These are phyloP conservation scores for Itoplectis maculator DNA, from an alignment of 2,888 invertebrate genomes.

Conservation along the genomic window DNA sequence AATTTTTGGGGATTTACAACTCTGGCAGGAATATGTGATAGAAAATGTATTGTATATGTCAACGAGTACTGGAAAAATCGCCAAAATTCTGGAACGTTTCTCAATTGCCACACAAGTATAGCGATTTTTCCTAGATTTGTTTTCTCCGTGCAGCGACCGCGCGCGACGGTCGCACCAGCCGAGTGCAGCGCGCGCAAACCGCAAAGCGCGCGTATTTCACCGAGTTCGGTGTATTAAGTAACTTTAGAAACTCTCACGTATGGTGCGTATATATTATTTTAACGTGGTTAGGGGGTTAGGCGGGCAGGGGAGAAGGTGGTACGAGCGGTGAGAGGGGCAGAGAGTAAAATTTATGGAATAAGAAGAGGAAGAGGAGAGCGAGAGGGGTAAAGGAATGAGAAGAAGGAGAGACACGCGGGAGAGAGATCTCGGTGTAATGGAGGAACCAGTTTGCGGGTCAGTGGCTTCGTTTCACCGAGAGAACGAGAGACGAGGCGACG, in stretches of 20 bases:
- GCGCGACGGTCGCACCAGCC: slow-evolving; percentile 36
- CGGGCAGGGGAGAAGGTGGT: not conserved
- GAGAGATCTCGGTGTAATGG: slow-evolving; percentile 75
- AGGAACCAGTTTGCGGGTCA: slow-evolving; percentile 83
- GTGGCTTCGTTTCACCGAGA: slow-evolving; percentile 79
- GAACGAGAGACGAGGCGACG: slow-evolving; percentile 39
- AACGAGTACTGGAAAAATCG: no score
- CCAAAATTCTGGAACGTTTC: no score
- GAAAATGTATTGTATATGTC: no score
- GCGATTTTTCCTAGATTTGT: no score
- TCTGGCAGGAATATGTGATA: no score
- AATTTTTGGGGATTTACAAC: no score
- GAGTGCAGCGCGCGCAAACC: slow-evolving; percentile 20
- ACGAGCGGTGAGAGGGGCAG: not conserved
- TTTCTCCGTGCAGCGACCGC: no score
- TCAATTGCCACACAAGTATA: no score
- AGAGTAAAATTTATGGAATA: slow-evolving; percentile 12
- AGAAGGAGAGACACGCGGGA: slow-evolving; percentile 25
- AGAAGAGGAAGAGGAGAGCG: slow-evolving; percentile 25
- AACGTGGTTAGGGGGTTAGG: not conserved
- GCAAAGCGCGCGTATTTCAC: slow-evolving; percentile 43
- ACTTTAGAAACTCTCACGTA: slow-evolving; percentile 54
- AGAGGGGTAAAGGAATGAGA: no score
- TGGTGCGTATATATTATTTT: not conserved
- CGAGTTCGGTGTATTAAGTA: slow-evolving; percentile 10